Evolutionary conservation across 2,888 invertebrate genomes (phyloP).

Genomic region (Latheticus oryzae): DNA sequence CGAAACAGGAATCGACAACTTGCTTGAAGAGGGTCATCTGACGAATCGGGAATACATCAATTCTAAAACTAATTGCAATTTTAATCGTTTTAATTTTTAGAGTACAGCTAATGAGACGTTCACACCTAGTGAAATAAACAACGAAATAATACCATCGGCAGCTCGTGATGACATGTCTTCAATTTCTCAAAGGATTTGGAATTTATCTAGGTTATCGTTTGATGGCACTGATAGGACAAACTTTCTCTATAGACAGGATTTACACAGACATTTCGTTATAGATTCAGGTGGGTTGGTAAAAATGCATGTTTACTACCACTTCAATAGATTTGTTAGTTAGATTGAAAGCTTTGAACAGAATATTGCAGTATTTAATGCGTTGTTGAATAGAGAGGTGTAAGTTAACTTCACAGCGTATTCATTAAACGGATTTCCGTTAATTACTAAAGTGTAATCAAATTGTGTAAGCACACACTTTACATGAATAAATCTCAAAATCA

Average conservation of each 20-base stretch:
- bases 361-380: constrained; percentile 44
- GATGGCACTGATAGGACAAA: constrained; percentile 60
- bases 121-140: constrained; percentile 45
- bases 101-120: constrained; percentile 44
- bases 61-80: too few species aligned
- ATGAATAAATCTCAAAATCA: constrained; percentile 55
- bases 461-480: constrained; percentile 60
- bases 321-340: constrained; percentile 15
- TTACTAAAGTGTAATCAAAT: constrained; percentile 64
- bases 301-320: constrained; percentile 6
- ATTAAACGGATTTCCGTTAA: constrained; percentile 61
- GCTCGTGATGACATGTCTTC: constrained; percentile 53
- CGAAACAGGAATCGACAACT: too few species aligned
- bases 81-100: constrained; percentile 43
- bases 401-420: constrained; percentile 59
- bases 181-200: constrained; percentile 62
- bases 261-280: constrained; percentile 61
- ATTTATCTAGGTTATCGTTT: constrained; percentile 60
- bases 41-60: too few species aligned
- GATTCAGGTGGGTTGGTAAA: constrained; percentile 49
- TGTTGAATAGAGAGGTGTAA: constrained; percentile 55
- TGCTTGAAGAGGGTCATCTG: too few species aligned
- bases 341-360: constrained; percentile 36
- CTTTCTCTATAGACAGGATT: constrained; percentile 61
- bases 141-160: constrained; percentile 40